phyloP scores from a whole-genome alignment of 2,113 vertebrate genomes.

The Macquaria ambigua region DNA sequence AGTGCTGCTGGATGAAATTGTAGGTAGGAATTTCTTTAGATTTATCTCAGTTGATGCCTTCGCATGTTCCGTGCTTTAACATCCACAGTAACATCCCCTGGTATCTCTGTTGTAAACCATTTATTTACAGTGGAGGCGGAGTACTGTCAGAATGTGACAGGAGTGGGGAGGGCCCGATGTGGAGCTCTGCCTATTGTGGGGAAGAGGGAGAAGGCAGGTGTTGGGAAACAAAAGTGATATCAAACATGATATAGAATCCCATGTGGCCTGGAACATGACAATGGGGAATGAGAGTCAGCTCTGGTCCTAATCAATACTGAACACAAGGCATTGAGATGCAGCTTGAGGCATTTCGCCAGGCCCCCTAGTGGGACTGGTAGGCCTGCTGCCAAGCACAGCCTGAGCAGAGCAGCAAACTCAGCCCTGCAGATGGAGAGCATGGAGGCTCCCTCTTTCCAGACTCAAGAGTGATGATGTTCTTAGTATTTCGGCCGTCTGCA shows the following conservation, averaged over 20 bases:
- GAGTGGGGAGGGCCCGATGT: constrained; percentile 13
- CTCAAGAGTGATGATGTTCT: too few relatives aligned
- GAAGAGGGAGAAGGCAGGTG: constrained; percentile 39
- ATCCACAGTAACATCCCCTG: constrained; percentile 28
- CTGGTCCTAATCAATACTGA: constrained; percentile 80
- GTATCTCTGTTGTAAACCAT: constrained; percentile 45
- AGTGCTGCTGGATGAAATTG: constrained; percentile 26
- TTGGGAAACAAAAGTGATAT: constrained; percentile 64
- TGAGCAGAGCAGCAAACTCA: constrained; percentile 53
- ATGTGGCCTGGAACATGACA: constrained; percentile 55
- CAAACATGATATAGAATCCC: constrained; percentile 64
- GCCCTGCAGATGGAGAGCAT: constrained; percentile 54
- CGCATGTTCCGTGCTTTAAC: constrained; percentile 29
- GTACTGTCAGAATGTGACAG: constrained; percentile 51
- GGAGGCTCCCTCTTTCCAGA: constrained; percentile 50
- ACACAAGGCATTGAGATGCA: constrained; percentile 74
- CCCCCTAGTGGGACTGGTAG: constrained; percentile 60
- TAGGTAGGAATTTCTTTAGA: constrained; percentile 34
- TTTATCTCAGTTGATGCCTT: constrained; percentile 37
- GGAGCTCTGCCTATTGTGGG: constrained; percentile 10
- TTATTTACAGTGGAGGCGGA: constrained; percentile 67
- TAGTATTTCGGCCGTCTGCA: too few relatives aligned
- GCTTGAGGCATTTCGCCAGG: constrained; percentile 69
- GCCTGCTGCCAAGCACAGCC: constrained; percentile 75
- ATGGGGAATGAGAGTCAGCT: constrained; percentile 58